Base-by-base conservation (phyloP, 2,888 invertebrate species). In the Incurvaria masculella region DNA sequence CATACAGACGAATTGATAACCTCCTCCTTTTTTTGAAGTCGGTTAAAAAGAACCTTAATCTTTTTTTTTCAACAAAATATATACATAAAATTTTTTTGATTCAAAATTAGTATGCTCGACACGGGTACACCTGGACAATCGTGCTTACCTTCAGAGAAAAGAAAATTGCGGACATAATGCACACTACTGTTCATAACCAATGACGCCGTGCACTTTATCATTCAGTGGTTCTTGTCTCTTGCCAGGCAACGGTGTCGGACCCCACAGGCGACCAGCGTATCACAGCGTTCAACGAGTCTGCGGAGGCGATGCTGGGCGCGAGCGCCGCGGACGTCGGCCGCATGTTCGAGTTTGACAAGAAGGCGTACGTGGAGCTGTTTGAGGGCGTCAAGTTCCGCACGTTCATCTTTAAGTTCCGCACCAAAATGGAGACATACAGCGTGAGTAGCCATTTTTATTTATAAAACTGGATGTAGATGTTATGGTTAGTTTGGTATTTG, bases 391-490 rank as follows among this genome's bases (percentile, higher is more conserved):
- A 86, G 56, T 97, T 97, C 68, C 87, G 84, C 61, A 83, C 86
- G 0, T 93, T 84, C 61, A 80, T 90, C 23, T 91, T 97, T 64
- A 92, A 89, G 66, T 80, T 97, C 57, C 81, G 96, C 49, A 87
- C 91, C 26, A 95, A 94, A 72, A 83, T 91, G 74, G 98, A 99
- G 71, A 88, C 84, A 11, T 99, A 88, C 65, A 96, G 94, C 65
- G 96, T 94, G 73, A 84, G 85, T 81, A n/a, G n/a, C n/a, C n/a
- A n/a, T n/a, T n/a, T n/a, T n/a, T n/a, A n/a, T n/a, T n/a, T n/a
- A n/a, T n/a, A n/a, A n/a, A n/a, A n/a, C n/a, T n/a, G n/a, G n/a
- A n/a, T n/a, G n/a, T n/a, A n/a, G n/a, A n/a, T n/a, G n/a, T n/a
- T n/a, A n/a, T n/a, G n/a, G n/a, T n/a, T n/a, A n/a, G n/a, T n/a